Conservation (phyloP, 2,888 invertebrate species). For the Eledona agricola region DNA sequence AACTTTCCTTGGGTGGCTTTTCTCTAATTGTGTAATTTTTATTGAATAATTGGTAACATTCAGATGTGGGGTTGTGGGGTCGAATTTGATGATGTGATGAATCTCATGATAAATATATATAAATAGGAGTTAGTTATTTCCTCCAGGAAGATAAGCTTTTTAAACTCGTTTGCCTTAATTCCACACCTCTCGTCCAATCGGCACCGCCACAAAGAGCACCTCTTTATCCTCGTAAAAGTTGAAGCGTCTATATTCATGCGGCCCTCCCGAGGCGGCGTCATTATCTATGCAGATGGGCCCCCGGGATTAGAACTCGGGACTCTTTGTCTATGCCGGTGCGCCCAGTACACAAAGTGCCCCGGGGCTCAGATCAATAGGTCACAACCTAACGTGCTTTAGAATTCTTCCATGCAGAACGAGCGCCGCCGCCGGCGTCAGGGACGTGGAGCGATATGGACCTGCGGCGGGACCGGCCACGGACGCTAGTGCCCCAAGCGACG, state of each 20-base stretch:
- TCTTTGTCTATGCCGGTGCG: constrained; percentile 55
- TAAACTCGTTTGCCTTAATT: no score
- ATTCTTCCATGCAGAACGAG: constrained; percentile 49
- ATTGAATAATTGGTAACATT: no score
- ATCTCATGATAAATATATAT: no score
- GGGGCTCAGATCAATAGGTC: constrained; percentile 55
- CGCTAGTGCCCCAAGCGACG: constrained; percentile 2
- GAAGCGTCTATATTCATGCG: constrained; percentile 46
- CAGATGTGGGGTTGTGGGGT: no score
- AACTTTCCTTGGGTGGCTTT: no score
- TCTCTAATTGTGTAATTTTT: no score
- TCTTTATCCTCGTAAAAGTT: constrained; percentile 37
- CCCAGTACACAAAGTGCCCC: constrained; percentile 46
- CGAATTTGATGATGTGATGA: no score
- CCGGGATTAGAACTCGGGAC: constrained; percentile 56
- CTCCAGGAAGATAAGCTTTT: no score
- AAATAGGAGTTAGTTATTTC: no score
- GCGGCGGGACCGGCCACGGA: constrained; percentile 26
- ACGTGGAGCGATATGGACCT: constrained; percentile 30
- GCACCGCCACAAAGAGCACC: constrained; percentile 32
- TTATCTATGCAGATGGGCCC: constrained; percentile 62
- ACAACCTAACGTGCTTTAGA: constrained; percentile 50
- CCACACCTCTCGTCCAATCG: no score
- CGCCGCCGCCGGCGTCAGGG: constrained; percentile 40
- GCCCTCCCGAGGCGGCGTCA: constrained; percentile 52